Base-by-base conservation (phyloP, 2,888 invertebrate species). In the Eudemis profundana region DNA sequence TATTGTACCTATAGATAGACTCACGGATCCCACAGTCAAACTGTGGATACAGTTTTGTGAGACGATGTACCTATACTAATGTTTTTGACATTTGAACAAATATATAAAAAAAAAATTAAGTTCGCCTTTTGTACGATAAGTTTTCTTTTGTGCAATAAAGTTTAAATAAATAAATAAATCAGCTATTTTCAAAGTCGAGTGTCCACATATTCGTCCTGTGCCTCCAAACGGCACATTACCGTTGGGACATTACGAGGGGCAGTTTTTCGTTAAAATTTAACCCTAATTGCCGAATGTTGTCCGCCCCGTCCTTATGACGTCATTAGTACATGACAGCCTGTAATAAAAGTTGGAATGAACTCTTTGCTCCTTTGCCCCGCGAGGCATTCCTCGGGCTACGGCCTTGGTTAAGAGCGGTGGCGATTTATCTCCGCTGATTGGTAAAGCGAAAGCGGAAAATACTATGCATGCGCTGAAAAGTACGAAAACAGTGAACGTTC, bases 261-360 rank as follows among this genome's bases (percentile, higher is more conserved):
- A 33, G 42, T 44, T 49, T 19, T 47, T 42, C 40, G 51, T 61
- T 53, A 36, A 46, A 38, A 38, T 42, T 27, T 33, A 14, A 40
- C 47, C 46, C 65, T 60, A 65, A 65, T 65, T 53, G 60, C 59
- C 14, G 60, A 60, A 46, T 51, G 64, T 59, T 65, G 65, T 65
- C 44, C 50, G 8, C n/a, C 10, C 12, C 40, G 51, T 51, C 51
- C 59, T 59, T 60, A 65, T 53, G 56, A 61, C 56, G 61, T 61
- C 61, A 61, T 66, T 66, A 66, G 61, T 54, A 61, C 66, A 61
- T 67, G 57, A 67, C 57, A 67, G 66, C 47, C 49, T 8, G 57
- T 42, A 50, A 50, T 62, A 80, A 84, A 84, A 78, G 76, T 72
- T 70, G 70, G 73, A 79, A 81, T 80, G 78, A 78, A 82, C 78